Base-by-base conservation (phyloP, 2,113 vertebrate species). In the Neoarius graeffei region DNA sequence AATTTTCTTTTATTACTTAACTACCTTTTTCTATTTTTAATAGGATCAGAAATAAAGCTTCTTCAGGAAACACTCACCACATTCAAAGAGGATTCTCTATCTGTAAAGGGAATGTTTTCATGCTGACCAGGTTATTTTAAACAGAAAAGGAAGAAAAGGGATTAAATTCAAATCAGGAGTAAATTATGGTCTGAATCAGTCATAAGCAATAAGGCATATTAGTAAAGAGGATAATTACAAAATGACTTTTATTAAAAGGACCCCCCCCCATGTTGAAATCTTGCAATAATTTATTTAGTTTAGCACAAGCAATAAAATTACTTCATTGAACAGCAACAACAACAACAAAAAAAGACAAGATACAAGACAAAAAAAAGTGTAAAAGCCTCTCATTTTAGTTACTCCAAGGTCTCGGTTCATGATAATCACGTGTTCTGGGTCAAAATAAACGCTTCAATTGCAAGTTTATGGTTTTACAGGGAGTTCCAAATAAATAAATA, bases 61-160 rank as follows among this genome's bases (percentile, higher is more conserved):
- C 25, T 5, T 67, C 9, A 27, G 23, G 48, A 93, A 90, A 67
- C 90, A 85, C 98, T 97, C 94, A 99, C 98, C 96, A 99, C 97
- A 94, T 95, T 96, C 87, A 98, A 83, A 91, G 96, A 96, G 80
- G 95, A 93, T 92, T 92, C 94, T 91, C 94, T 93, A 77, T 97
- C 96, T 94, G 96, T 94, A 96, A 98, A 99, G 23, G 94, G 95
- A 93, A 99, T 98, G 94, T 99, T 97, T 93, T 96, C 97, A 92
- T 99, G 98, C 98, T 99, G 93, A 84, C 93, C 85, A 79, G 81
- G 30, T 60, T 74, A 86, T 67, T 10, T 35, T 71, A 30, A 60
- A 42, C 76, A 60, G 27, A 10, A 48, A 62, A 80, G 14, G 54
- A 35, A 23, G 42, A 50, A 67, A 69, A 59, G 27, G 50, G 1